Evolutionary conservation across 2,888 invertebrate genomes (phyloP).

Genomic region (Microchrysa polita): DNA sequence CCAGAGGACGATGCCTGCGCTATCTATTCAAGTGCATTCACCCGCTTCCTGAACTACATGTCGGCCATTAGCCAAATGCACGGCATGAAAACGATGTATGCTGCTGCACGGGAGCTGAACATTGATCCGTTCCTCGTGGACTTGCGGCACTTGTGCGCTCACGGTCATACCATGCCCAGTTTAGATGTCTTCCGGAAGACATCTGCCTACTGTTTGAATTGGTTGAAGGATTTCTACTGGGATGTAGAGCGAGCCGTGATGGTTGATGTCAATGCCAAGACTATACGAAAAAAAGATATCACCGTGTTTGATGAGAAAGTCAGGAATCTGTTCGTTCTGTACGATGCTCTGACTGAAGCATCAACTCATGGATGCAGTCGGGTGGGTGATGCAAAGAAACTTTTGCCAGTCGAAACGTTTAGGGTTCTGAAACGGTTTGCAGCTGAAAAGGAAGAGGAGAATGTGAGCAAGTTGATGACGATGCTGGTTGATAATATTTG

Average conservation of each 20-base stretch:
- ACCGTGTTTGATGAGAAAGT: constrained; percentile 56
- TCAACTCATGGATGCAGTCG: constrained; percentile 48
- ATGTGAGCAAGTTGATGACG: background rate
- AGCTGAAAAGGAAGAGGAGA: constrained; percentile 3
- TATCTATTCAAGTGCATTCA: constrained; percentile 60
- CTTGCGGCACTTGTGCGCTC: constrained; percentile 62
- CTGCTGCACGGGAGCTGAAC: constrained; percentile 59
- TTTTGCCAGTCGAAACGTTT: constrained; percentile 55
- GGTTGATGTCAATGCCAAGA: constrained; percentile 55
- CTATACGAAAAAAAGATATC: constrained; percentile 56
- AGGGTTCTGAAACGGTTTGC: constrained; percentile 54
- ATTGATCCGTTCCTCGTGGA: constrained; percentile 63
- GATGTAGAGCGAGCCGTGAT: constrained; percentile 55
- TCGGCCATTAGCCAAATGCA: constrained; percentile 60
- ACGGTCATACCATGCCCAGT: constrained; percentile 60
- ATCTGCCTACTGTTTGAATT: constrained; percentile 58
- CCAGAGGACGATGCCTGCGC: constrained; percentile 54
- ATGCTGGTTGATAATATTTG: constrained; percentile 50
- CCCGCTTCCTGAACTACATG: constrained; percentile 63
- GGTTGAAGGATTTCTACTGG: constrained; percentile 63
- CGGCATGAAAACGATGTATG: constrained; percentile 61
- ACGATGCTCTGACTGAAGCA: constrained; percentile 58
- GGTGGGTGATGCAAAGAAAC: constrained; percentile 54
- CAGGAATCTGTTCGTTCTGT: constrained; percentile 54
- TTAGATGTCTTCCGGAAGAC: constrained; percentile 57